These are phyloP conservation scores for Clepsis dumicolana DNA, from an alignment of 2,888 invertebrate genomes.

Conservation along the genomic window DNA sequence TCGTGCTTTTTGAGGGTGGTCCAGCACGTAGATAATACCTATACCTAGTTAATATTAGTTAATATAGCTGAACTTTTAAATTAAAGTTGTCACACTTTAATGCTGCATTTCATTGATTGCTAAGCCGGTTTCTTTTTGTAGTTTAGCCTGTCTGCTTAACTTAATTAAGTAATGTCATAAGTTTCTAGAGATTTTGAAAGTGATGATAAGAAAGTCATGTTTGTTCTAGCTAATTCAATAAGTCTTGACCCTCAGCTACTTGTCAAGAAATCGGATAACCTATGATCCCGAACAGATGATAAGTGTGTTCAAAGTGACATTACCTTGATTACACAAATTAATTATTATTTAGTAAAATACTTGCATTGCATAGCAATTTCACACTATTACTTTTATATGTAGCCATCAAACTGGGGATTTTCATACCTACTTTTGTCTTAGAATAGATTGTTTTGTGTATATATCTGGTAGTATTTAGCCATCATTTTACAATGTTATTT, in stretches of 20 bases:
- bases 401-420: too few relatives aligned
- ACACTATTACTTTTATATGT: neutral
- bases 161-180: neutral
- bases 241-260: conserved; percentile 41
- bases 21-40: too few relatives aligned
- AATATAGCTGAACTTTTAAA: neutral
- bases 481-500: too few relatives aligned
- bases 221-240: conserved; percentile 44
- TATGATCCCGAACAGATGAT: conserved; percentile 26
- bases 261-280: conserved; percentile 45
- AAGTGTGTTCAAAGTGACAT: conserved; percentile 38
- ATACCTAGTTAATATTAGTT: neutral
- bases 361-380: neutral
- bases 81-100: neutral
- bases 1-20: too few relatives aligned
- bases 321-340: conserved; percentile 21
- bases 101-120: neutral
- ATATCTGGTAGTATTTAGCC: too few relatives aligned
- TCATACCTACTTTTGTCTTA: too few relatives aligned
- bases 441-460: too few relatives aligned
- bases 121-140: neutral
- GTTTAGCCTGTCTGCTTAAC: neutral
- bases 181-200: neutral
- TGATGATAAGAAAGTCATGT: neutral
- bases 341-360: conserved; percentile 13